Base-by-base conservation (phyloP, 2,797 vertebrate genomes). In the Percopsis omiscomaycus region DNA sequence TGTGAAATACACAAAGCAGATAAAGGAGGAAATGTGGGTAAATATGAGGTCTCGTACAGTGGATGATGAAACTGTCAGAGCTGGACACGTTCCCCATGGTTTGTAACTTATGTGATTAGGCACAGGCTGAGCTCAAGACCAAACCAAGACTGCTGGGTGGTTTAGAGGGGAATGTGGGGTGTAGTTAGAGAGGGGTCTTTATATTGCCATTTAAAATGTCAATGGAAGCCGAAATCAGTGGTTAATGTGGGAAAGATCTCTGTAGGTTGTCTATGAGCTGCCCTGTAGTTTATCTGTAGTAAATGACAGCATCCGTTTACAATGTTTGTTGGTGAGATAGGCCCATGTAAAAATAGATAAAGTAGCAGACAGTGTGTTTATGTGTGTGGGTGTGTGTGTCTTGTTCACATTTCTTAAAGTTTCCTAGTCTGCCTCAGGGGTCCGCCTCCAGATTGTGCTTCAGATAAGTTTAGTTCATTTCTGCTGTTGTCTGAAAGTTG, bases 321-420 rank as follows among this genome's bases (percentile, higher is more conserved):
- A 86, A 71, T 76, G 66, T 74, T 65, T 69, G 77, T 75, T 74
- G 55, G 72, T 71, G 62, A 71, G 75, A 69, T 42, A 61, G 78
- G 73, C 65, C 71, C 75, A 77, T 72, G 57, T 75, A 75, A 46
- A 70, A 71, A 68, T 52, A 59, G 70, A 66, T 60, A 60, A 77
- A 67, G 66, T 64, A 83, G 78, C 63, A 84, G 80, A 80, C 70
- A 81, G 83, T 45, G 45, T 44, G 37, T 30, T 45, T n/a, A 37
- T 37, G 32, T 0, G 32, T 37, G 73, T 85, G 85, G 5, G 32
- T 0, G 32, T 37, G 73, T 85, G 85, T 79, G 84, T 87, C 74
- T 78, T 75, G 81, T 82, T 87, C 84, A 82, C 70, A 63, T 73
- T 66, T 76, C 64, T 79, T 67, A 75, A 61, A 78, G 73, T 66